A percentile compares a stretch with the other conserved stretches of the same genome.
These are phyloP conservation scores for Asobara japonica DNA, from an alignment of 1,140 invertebrate species.

Conservation along the genomic window DNA sequence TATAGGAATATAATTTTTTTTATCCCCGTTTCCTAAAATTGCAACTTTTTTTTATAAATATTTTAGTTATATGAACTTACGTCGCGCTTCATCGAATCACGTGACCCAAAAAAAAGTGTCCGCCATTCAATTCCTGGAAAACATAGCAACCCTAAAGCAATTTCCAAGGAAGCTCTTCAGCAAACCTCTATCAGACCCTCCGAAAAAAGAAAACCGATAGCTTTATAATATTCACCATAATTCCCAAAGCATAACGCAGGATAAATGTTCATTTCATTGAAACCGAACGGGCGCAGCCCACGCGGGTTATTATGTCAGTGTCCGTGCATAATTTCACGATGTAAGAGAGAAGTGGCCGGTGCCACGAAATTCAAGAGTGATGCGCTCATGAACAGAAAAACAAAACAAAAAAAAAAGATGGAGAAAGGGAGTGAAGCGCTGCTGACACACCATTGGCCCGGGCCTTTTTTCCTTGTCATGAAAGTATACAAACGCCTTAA, in stretches of 20 bases:
- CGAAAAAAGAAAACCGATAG: neutral
- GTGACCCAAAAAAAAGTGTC: no score
- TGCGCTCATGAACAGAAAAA: neutral
- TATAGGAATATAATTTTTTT: no score
- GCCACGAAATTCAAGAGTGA: conserved; percentile 11
- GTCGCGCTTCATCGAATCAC: no score
- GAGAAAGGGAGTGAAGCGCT: neutral
- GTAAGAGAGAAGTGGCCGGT: neutral
- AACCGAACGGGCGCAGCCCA: conserved; percentile 5
- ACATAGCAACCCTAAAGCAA: no score
- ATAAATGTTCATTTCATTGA: conserved; percentile 1
- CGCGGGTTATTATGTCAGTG: conserved; percentile 27
- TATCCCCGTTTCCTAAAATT: no score
- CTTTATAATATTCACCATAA: neutral
- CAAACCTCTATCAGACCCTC: no score
- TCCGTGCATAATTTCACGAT: neutral
- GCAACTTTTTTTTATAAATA: no score
- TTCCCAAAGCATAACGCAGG: neutral
- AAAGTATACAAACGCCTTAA: neutral
- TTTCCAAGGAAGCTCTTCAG: no score
- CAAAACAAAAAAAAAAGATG: neutral
- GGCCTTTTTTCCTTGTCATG: neutral
- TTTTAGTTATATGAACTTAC: no score
- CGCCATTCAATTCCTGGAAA: no score
- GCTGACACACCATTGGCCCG: neutral